Evolutionary conservation across 1,140 invertebrate genomes (phyloP).

Genomic region (Habropoda laboriosa): DNA sequence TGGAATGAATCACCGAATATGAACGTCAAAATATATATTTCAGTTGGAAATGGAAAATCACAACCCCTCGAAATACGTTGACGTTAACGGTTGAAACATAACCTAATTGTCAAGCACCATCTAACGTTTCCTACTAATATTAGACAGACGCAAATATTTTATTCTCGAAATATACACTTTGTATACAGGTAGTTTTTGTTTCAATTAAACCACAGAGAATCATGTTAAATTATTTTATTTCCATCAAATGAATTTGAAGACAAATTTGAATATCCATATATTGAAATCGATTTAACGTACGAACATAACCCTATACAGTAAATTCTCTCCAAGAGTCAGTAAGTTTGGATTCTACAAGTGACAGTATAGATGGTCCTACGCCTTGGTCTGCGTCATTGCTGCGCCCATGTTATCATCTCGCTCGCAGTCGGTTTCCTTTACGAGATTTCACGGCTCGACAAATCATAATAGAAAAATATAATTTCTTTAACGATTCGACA

Average conservation of each 20-base stretch:
- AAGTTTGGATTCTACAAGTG: too few species aligned
- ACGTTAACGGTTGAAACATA: neutral
- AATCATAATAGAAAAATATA: too few species aligned
- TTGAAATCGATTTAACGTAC: neutral
- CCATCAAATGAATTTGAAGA: neutral
- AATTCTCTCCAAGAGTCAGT: too few species aligned
- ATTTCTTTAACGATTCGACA: too few species aligned
- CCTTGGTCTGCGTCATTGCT: too few species aligned
- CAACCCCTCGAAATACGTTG: neutral
- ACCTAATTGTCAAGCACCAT: neutral
- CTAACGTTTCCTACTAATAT: too few species aligned
- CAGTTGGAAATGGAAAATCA: conserved; percentile 4
- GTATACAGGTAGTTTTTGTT: neutral
- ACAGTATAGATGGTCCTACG: too few species aligned
- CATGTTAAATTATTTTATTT: neutral
- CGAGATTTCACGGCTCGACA: too few species aligned
- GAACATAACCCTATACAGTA: neutral
- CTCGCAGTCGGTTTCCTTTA: too few species aligned
- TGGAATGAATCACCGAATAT: conserved; percentile 51
- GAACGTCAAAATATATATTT: conserved; percentile 26
- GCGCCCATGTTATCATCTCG: too few species aligned
- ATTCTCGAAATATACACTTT: too few species aligned
- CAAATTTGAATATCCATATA: neutral
- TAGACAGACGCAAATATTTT: too few species aligned
- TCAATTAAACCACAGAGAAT: neutral